Base-by-base conservation (phyloP, 2,113 vertebrate genomes). In the Solenodon paradoxus region DNA sequence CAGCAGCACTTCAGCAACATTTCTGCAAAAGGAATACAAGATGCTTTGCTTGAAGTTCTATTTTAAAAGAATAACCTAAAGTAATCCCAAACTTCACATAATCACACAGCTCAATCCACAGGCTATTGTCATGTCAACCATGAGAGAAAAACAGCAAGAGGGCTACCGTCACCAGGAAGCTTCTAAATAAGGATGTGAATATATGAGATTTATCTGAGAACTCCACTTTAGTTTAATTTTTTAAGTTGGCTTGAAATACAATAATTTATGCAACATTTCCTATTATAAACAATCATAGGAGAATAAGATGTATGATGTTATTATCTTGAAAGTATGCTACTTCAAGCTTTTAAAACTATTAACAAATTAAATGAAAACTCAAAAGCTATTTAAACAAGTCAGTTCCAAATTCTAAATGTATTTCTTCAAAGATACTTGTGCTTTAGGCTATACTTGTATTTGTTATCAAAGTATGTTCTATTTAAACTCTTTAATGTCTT, bases 1-100 rank as follows among this genome's bases (percentile, higher is more conserved):
- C 98, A 96, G 98, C 72, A 98, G 98, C 98, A 96, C 81, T 97
- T 98, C 98, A 97, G 98, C 97, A 95, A 97, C 92, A 94, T 98
- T 96, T 99, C 99, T 99, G 99, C 97, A 99, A 99, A 99, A 98
- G 99, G 99, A 99, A 99, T 98, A 99, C 98, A 99, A 99, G 98
- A 99, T 97, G 98, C 98, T 98, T 98, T 97, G 97, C 98, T 99
- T 99, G 98, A 99, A 99, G 98, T 98, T 98, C 99, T 97, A 95
- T 92, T 98, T 98, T 98, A 98, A 98, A 97, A 97, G 96, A 96
- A 94, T 90, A 97, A 96, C 97, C 98, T 98, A 98, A 96, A 98
- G 98, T 97, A 98, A 99, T 97, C 97, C 97, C 98, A 96, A 98
- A 96, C 97, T 98, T 96, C 97, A 94, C 78, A 79, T 93, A 96